A percentile compares a stretch with the other conserved stretches of the same genome.
Conservation (phyloP, 1,140 invertebrate genomes). For the Neuroterus valhalla region DNA sequence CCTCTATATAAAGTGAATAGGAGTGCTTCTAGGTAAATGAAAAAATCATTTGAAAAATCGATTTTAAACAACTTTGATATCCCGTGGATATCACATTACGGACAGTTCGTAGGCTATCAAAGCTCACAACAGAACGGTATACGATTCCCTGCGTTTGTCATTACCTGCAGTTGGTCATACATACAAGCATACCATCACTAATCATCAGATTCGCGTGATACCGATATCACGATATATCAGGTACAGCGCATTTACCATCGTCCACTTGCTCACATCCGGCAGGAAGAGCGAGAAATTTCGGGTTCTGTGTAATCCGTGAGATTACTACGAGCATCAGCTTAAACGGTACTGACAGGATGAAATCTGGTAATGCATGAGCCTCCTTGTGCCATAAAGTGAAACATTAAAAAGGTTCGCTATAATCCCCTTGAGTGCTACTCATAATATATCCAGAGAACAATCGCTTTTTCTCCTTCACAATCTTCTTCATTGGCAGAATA, state of each 20-base stretch:
- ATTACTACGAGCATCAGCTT: constrained; percentile 50
- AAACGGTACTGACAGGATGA: constrained; percentile 45
- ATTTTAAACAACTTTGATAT: too few species aligned
- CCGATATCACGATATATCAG: constrained; percentile 4
- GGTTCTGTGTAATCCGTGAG: constrained; percentile 44
- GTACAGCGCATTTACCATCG: background rate
- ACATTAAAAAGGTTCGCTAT: constrained; percentile 36
- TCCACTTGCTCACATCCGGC: constrained; percentile 2
- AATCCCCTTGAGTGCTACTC: background rate
- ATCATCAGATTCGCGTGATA: constrained; percentile 7
- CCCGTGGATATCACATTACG: too few species aligned
- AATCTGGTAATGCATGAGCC: constrained; percentile 45
- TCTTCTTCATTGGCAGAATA: too few species aligned
- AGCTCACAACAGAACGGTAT: background rate
- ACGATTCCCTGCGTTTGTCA: background rate
- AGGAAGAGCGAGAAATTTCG: constrained; percentile 24
- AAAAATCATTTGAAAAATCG: too few species aligned
- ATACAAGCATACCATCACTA: background rate
- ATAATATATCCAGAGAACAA: too few species aligned
- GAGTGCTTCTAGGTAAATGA: too few species aligned
- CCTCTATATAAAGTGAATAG: too few species aligned
- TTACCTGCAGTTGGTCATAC: background rate
- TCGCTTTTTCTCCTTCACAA: too few species aligned
- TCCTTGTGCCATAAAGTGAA: constrained; percentile 42
- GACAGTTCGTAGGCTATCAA: background rate